A percentile compares a stretch with the other conserved stretches of the same genome.
Evolutionary conservation across 2,797 vertebrate genomes (phyloP).

Genomic region (Pterois miles): DNA sequence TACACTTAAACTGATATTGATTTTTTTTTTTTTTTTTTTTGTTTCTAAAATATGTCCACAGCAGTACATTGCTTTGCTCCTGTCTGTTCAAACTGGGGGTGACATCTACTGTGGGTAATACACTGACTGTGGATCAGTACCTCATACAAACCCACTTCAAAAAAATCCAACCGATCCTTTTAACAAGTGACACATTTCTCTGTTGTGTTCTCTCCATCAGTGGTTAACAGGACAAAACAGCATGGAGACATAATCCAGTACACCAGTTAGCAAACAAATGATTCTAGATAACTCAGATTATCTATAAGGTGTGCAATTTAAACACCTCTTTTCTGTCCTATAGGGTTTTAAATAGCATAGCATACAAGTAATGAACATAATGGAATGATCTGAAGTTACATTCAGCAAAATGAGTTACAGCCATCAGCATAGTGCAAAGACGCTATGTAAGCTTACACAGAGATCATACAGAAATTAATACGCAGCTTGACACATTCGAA

Average conservation of each 20-base stretch:
- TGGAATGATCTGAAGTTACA: constrained; percentile 69
- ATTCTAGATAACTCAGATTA: background rate
- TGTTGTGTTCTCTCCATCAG: background rate
- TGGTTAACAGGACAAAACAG: background rate
- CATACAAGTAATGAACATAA: constrained; percentile 12
- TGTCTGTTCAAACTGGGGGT: background rate
- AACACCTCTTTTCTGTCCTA: too few relatives aligned
- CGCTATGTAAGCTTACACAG: background rate
- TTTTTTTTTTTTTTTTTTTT: too few relatives aligned
- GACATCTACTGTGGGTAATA: background rate
- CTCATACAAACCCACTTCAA: background rate
- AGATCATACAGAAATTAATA: background rate
- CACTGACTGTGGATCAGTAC: background rate
- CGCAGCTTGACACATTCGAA: constrained; percentile 2
- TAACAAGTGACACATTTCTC: background rate
- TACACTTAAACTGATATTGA: background rate
- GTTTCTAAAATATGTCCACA: too few relatives aligned
- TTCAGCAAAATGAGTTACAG: constrained; percentile 48
- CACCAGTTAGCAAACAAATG: background rate
- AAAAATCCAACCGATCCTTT: background rate
- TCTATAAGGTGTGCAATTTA: background rate
- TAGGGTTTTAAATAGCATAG: background rate
- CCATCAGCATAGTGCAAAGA: constrained; percentile 53
- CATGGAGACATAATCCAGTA: background rate
- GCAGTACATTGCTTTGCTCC: background rate